Evolutionary conservation across 2,113 vertebrate species (phyloP), one percentile per base, ranked within the genome.

Genomic region (Varanus salvator): DNA sequence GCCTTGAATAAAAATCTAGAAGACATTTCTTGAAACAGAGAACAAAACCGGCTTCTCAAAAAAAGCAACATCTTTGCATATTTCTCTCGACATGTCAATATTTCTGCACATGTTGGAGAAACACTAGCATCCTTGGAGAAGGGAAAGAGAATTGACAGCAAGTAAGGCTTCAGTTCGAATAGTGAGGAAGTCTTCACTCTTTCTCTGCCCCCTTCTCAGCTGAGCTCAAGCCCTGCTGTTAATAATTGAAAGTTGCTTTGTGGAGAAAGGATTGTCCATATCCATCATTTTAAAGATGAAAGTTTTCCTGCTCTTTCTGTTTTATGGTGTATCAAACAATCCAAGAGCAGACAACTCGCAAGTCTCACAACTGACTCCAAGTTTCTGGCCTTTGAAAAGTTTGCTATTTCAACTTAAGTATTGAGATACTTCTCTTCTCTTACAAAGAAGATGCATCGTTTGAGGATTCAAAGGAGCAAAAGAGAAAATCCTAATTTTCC

Each of bases 401-500:
- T 96, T 95, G 91, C 88, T 95, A 93, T 96, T 95, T 97, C 95
- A 92, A 95, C 94, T 95, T 93, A 96, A 97, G 93, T 95, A 96
- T 94, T 92, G 94, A 97, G 96, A 95, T 93, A 93, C 90, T 94
- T 93, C 93, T 96, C 94, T 96, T 95, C 86, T 94, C 48, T 96
- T 95, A 95, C 91, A 95, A 96, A 96, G 93, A 96, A 96, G 87
- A 95, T 95, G 93, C 94, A 95, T 94, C 94, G 95, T 97, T 95
- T 95, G 94, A 96, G 95, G 94, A 96, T 96, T 97, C 95, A 97
- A 97, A 97, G 96, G 95, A 94, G 76, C 1, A 52, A 91, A 91
- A 95, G 96, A 95, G 94, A 96, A 95, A 92, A 96, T 94, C 95
- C 94, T 96, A 94, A 93, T 96, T 97, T 97, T 97, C 94, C 94